These are phyloP conservation scores for Anseranas semipalmata DNA, from an alignment of 2,113 vertebrate species.

Conservation along the genomic window DNA sequence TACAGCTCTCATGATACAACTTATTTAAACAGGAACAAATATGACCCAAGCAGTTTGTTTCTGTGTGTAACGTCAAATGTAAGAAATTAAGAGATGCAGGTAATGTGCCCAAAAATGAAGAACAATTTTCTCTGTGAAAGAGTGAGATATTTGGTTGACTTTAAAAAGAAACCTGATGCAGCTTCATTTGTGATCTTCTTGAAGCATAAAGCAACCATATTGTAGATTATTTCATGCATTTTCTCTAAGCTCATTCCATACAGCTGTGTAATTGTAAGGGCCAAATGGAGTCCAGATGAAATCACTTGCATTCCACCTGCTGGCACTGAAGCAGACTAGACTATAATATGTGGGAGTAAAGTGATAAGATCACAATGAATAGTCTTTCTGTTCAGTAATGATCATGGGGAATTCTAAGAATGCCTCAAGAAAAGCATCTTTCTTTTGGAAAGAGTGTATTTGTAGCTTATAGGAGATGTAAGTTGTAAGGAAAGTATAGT, in stretches of 20 bases:
- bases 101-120: background rate
- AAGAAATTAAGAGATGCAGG: background rate
- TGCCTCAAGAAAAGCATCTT: background rate
- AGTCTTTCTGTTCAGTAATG: constrained; percentile 7
- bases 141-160: background rate
- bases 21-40: background rate
- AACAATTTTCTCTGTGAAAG: background rate
- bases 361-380: background rate
- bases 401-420: background rate
- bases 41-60: background rate
- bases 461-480: background rate
- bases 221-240: background rate
- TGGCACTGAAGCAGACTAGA: background rate
- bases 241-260: background rate
- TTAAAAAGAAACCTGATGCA: background rate
- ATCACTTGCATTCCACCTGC: constrained; percentile 47
- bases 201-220: background rate
- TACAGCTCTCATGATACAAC: background rate
- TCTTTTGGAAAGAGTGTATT: constrained; percentile 17
- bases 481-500: background rate
- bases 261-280: background rate
- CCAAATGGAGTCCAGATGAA: constrained; percentile 13
- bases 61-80: background rate
- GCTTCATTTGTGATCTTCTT: background rate
- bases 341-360: background rate